Evolutionary conservation across 2,797 vertebrate species (phyloP), one percentile per base, ranked within the genome.

Genomic region (Peromyscus melanophrys): DNA sequence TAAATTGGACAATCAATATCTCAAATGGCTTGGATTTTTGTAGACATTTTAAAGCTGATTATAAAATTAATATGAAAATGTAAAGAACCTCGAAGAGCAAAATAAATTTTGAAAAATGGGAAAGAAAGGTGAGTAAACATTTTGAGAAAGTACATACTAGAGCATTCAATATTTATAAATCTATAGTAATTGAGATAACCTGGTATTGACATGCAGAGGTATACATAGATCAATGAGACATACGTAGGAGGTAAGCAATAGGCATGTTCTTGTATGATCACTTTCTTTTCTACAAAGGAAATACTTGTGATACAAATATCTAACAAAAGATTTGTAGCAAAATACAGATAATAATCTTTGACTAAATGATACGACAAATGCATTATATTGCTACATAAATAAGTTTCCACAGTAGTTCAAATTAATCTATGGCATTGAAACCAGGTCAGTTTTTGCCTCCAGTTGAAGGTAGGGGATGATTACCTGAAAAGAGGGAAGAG

Each of bases 241-340:
- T 81, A 80, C 78, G 75, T 75, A 1, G 21, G 12, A 69, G 4
- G 43, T 6, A 8, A 40, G 37, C 52, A 57, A 59, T 65, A 89
- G 49, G 67, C 1, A 12, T 1, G 40, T 19, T 80, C 12, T 8
- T 46, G 6, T 25, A 57, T 52, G 52, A 23, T 23, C 40, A 82
- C 40, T 65, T 91, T 8, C 9, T 65, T 95, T 94, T 77, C n/a
- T 86, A 46, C n/a, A 86, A 96, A 61, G 34, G 14, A 90, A 69
- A 82, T 19, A n/a, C 57, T 90, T 83, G 14, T 3, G 75, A 77
- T 23, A 55, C 7, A 63, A 46, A 77, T 63, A 63, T 46, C 19
- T 7, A 77, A 49, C 16, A 80, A 63, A 81, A 3, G 4, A 65
- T n/a, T 92, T 89, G 0, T 73, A 8, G 4, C 81, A 43, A 90